A percentile compares a stretch with the other conserved stretches of the same genome.
Evolutionary conservation across 1,140 invertebrate genomes (phyloP).

Genomic region (Brachionus rubens): DNA sequence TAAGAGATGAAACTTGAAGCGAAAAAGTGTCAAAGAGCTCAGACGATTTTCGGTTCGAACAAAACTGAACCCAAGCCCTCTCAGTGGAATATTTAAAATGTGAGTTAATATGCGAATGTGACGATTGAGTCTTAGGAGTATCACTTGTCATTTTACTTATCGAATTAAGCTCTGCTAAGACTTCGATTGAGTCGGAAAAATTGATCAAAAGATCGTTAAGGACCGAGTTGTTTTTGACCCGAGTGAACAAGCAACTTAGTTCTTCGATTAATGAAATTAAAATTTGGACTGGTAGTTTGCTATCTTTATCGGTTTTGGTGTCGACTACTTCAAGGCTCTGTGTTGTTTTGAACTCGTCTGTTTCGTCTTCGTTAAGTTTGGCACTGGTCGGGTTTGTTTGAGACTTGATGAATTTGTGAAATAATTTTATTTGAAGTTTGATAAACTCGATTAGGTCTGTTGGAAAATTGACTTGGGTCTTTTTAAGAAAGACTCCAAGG

Average conservation of each 20-base stretch:
- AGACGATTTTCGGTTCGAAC: not conserved
- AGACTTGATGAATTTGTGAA: not conserved
- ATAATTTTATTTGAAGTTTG: not conserved
- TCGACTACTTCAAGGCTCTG: not conserved
- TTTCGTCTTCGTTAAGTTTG: not conserved
- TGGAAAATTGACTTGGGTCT: not conserved
- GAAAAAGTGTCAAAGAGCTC: slow-evolving; percentile 39
- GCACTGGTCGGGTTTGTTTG: not conserved
- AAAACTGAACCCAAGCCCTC: not conserved
- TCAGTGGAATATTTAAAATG: slow-evolving; percentile 10
- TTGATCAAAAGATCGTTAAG: not conserved
- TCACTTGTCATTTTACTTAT: not conserved
- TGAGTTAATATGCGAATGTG: not conserved
- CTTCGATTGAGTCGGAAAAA: not conserved
- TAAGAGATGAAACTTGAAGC: not conserved
- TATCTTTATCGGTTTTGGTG: slow-evolving; percentile 6
- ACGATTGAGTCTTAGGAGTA: not conserved
- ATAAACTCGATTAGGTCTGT: not conserved
- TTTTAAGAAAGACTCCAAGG: not conserved
- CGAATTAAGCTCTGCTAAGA: not conserved
- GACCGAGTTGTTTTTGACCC: not conserved
- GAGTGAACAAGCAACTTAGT: slow-evolving; percentile 12
- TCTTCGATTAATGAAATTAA: not conserved
- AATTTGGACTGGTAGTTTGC: slow-evolving; percentile 6
- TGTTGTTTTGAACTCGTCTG: not conserved